Evolutionary conservation across 2,888 invertebrate genomes (phyloP).

Genomic region (Athalia rosae): DNA sequence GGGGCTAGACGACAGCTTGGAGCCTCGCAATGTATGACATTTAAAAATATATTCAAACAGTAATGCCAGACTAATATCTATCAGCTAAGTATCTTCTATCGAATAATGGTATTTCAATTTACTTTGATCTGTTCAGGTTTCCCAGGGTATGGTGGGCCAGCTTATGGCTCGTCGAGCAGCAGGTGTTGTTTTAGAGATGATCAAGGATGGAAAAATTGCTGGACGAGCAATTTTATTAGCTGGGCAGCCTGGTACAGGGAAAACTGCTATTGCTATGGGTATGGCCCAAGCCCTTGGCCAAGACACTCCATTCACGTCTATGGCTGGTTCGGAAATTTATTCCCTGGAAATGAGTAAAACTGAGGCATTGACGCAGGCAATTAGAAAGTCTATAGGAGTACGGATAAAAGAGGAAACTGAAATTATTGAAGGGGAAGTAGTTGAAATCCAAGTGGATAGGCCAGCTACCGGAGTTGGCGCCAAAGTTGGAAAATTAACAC

Average conservation of each 20-base stretch:
- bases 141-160: constrained; percentile 98
- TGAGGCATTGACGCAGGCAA: constrained; percentile 96
- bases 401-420: constrained; percentile 98
- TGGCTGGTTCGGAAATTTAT: constrained; percentile 99
- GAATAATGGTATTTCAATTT: constrained; percentile 29
- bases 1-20: constrained; percentile 95
- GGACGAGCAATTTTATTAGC: constrained; percentile 96
- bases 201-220: constrained; percentile 98
- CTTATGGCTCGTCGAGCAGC: constrained; percentile 94
- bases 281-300: constrained; percentile 93
- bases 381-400: constrained; percentile 97
- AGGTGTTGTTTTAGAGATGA: constrained; percentile 97
- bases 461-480: constrained; percentile 93
- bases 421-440: constrained; percentile 99
- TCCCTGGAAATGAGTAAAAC: constrained; percentile 99
- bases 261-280: constrained; percentile 99
- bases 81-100: not conserved
- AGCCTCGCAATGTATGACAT: constrained; percentile 85
- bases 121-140: constrained; percentile 75
- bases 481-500: constrained; percentile 93
- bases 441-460: constrained; percentile 96
- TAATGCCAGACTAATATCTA: not conserved
- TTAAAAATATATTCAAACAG: not conserved
- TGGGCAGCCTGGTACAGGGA: constrained; percentile 98
- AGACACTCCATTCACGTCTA: constrained; percentile 98